Conservation (phyloP, 2,797 vertebrate genomes). For the Acipenser transmontanus region DNA sequence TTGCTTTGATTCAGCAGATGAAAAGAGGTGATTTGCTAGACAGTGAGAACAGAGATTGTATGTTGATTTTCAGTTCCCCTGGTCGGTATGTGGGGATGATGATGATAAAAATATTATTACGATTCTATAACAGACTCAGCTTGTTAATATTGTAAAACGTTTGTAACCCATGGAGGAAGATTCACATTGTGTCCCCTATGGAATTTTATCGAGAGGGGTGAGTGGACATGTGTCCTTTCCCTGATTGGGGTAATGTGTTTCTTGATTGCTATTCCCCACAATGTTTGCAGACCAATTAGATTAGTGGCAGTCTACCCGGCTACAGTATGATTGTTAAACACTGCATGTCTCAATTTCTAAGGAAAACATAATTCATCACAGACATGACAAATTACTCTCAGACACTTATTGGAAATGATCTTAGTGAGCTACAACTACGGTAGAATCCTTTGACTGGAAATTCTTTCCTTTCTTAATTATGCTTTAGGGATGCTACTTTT, state of each 20-base stretch:
- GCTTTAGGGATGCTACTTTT: too few species aligned
- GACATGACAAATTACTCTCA: conserved; percentile 57
- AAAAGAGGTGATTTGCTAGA: too few species aligned
- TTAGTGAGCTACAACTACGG: conserved; percentile 21
- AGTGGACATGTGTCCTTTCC: not conserved
- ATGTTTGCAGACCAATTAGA: conserved; percentile 23
- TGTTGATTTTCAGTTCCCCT: too few species aligned
- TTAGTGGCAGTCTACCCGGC: conserved; percentile 19
- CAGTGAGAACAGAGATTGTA: too few species aligned
- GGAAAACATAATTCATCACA: conserved; percentile 57
- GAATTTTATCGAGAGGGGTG: conserved; percentile 6
- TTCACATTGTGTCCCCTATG: conserved; percentile 1
- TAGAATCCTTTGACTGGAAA: conserved; percentile 12
- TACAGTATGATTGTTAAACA: not conserved
- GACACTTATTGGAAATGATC: conserved; percentile 29
- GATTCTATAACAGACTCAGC: too few species aligned
- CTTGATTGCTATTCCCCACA: conserved; percentile 17
- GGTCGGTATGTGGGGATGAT: too few species aligned
- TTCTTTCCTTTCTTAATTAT: too few species aligned
- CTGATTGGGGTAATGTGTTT: conserved; percentile 19
- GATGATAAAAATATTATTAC: too few species aligned
- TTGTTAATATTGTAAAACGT: too few species aligned
- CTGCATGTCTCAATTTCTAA: conserved; percentile 38
- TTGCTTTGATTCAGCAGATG: too few species aligned
- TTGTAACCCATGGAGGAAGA: not conserved